Evolutionary conservation across 2,113 vertebrate species (phyloP).

Genomic region (Sceloporus tristichus): DNA sequence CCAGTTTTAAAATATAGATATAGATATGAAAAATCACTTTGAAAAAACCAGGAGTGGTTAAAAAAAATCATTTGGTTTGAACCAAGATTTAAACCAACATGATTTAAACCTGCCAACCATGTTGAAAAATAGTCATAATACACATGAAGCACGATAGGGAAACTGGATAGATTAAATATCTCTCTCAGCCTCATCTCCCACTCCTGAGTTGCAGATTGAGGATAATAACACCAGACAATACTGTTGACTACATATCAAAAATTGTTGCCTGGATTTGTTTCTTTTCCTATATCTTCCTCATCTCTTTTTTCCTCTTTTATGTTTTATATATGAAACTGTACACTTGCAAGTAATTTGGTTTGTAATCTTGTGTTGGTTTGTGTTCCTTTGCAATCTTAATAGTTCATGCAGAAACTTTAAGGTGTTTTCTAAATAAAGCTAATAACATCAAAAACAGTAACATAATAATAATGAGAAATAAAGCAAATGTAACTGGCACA

Average conservation of each 20-base stretch:
- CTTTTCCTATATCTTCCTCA: neutral
- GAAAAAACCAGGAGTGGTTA: no score
- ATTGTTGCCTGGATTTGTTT: neutral
- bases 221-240: neutral
- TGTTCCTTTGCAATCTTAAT: neutral
- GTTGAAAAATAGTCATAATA: neutral
- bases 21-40: no score
- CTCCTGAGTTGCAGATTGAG: neutral
- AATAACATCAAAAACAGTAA: neutral
- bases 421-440: neutral
- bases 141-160: neutral
- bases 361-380: neutral
- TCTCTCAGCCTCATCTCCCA: neutral
- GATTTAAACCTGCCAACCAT: no score
- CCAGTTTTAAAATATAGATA: no score
- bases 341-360: neutral
- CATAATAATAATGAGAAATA: neutral
- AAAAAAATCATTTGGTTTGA: no score
- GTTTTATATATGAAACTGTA: neutral
- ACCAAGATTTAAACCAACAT: no score
- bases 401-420: neutral
- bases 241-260: neutral
- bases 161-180: neutral
- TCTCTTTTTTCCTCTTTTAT: neutral
- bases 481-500: rapidly evolving